These are phyloP conservation scores for Chrysolina americana DNA, from an alignment of 2,888 invertebrate species.

Conservation along the genomic window DNA sequence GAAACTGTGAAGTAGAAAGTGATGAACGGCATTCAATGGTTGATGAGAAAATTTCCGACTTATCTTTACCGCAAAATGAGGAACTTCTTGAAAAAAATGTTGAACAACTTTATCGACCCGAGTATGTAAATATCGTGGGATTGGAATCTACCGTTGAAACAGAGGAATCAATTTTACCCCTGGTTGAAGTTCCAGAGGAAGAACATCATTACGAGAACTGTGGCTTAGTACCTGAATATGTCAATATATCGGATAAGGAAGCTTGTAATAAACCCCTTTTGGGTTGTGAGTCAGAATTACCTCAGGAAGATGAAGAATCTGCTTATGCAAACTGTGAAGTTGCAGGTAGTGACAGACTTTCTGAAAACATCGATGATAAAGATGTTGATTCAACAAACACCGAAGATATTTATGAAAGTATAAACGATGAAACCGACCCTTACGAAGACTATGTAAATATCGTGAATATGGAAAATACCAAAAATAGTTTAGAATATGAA, in stretches of 20 bases:
- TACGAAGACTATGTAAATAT: conserved; percentile 61
- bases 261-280: not conserved
- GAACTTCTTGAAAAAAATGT: not conserved
- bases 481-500: conserved; percentile 52
- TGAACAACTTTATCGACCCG: not conserved
- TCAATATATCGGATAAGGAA: not conserved
- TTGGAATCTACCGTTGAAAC: not conserved
- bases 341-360: conserved; percentile 27
- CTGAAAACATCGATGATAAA: conserved; percentile 23
- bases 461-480: conserved; percentile 57
- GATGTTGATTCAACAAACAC: conserved; percentile 11
- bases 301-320: conserved; percentile 7
- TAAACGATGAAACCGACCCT: conserved; percentile 41
- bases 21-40: not conserved
- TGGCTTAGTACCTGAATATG: not conserved
- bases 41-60: not conserved
- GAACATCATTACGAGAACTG: not conserved
- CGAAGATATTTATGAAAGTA: conserved; percentile 30
- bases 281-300: not conserved
- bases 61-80: not conserved
- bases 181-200: not conserved
- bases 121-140: not conserved
- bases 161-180: not conserved
- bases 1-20: not conserved
- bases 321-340: conserved; percentile 24